Percentiles rank a stretch among this genome's conserved stretches.
Conservation (phyloP, 2,113 vertebrate species). For the Caracal caracal region DNA sequence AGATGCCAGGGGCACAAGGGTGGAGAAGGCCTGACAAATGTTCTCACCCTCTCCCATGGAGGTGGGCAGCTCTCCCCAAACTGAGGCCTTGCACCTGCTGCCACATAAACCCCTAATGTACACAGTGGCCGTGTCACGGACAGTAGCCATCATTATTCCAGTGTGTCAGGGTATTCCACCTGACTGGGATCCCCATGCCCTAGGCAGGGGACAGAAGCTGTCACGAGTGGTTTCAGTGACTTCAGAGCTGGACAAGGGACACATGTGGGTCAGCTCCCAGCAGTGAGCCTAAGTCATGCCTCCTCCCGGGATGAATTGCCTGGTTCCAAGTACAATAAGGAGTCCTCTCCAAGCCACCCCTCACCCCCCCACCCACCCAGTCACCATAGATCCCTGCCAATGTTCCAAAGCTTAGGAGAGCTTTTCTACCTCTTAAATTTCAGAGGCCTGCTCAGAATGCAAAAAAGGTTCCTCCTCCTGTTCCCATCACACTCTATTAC, state of each 20-base stretch:
- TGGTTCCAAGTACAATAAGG: slow-evolving; percentile 13
- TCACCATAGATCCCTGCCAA: background rate
- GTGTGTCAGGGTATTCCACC: background rate
- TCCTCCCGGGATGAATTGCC: background rate
- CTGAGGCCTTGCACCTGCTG: background rate
- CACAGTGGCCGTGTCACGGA: background rate
- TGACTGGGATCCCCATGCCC: background rate
- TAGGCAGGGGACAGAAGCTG: background rate
- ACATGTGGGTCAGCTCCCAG: background rate
- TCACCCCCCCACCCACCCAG: background rate
- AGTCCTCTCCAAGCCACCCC: background rate
- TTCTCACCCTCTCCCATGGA: background rate
- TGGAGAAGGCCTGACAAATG: background rate
- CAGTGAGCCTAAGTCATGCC: background rate
- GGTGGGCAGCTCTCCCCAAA: background rate
- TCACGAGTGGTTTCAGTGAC: background rate
- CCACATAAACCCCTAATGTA: background rate
- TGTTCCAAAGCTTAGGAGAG: background rate
- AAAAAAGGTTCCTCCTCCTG: slow-evolving; percentile 17
- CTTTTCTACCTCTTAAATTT: slow-evolving; percentile 51
- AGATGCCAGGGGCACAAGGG: background rate
- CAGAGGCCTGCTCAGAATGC: slow-evolving; percentile 56
- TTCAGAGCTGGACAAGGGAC: background rate
- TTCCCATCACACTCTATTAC: slow-evolving; percentile 37
- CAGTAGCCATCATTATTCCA: background rate